These are phyloP conservation scores for Nomada hirtipes DNA, from an alignment of 2,888 invertebrate species.

Conservation along the genomic window DNA sequence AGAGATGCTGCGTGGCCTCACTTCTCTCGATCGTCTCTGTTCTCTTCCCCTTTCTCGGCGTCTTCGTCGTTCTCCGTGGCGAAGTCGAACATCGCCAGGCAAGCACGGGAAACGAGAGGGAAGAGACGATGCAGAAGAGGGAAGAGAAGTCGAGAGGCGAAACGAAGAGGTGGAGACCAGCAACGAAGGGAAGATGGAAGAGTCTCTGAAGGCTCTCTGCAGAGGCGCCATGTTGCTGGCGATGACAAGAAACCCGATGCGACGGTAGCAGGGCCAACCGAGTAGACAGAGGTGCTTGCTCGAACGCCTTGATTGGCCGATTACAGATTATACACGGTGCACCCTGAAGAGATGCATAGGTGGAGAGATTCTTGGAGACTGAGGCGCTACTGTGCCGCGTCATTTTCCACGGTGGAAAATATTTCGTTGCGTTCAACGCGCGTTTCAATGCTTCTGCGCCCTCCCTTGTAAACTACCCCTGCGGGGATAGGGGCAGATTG, in stretches of 20 bases:
- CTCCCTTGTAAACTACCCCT: background rate
- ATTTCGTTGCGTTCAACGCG: background rate
- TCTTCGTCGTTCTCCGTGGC: conserved; percentile 31
- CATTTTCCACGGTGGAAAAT: background rate
- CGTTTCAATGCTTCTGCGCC: background rate
- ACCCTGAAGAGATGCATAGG: conserved; percentile 62
- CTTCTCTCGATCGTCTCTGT: conserved; percentile 49
- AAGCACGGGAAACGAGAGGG: conserved; percentile 38
- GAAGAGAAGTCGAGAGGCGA: background rate
- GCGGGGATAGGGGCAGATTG: too few species aligned
- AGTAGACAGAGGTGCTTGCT: conserved; percentile 69
- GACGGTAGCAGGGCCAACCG: conserved; percentile 74
- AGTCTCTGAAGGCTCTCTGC: conserved; percentile 53
- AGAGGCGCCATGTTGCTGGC: conserved; percentile 76
- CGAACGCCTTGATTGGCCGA: conserved; percentile 77
- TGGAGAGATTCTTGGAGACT: conserved; percentile 12
- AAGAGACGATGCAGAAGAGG: conserved; percentile 27
- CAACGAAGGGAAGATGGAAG: conserved; percentile 69
- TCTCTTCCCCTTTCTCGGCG: conserved; percentile 18
- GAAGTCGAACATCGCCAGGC: conserved; percentile 41
- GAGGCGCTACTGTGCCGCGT: background rate
- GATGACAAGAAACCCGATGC: conserved; percentile 77
- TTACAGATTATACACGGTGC: conserved; percentile 79
- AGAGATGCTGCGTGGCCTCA: conserved; percentile 74
- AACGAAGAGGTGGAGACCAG: conserved; percentile 45